Conservation (phyloP, 2,113 vertebrate genomes). For the Cyprinodon variegatus region DNA sequence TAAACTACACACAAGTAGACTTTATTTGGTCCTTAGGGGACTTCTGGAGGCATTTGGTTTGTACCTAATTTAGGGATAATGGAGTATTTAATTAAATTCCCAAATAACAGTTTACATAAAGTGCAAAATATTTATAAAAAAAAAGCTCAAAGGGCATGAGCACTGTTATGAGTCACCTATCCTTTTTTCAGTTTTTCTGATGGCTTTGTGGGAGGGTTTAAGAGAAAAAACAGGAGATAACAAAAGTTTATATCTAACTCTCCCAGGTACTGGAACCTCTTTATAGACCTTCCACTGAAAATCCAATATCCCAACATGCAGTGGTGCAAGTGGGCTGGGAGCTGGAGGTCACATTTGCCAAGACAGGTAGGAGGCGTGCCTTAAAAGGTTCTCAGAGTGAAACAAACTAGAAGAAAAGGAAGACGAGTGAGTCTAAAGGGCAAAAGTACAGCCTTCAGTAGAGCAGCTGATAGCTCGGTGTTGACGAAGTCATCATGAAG, state of each 20-base stretch:
- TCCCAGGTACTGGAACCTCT: slow-evolving; percentile 19
- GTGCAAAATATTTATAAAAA: background rate
- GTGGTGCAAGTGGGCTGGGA: slow-evolving; percentile 75
- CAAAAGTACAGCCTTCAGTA: slow-evolving; percentile 23
- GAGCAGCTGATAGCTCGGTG: background rate
- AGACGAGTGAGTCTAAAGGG: slow-evolving; percentile 58
- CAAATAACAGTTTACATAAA: no score
- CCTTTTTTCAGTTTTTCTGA: background rate
- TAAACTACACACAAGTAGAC: background rate
- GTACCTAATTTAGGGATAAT: background rate
- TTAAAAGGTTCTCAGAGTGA: slow-evolving; percentile 31
- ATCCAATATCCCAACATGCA: slow-evolving; percentile 84
- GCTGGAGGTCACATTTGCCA: slow-evolving; percentile 69
- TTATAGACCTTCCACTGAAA: slow-evolving; percentile 50
- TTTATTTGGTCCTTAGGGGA: background rate
- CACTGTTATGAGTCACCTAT: background rate
- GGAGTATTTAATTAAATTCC: background rate
- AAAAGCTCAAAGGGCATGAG: background rate
- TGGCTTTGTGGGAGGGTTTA: background rate
- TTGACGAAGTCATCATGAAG: slow-evolving; percentile 12
- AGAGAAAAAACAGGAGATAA: background rate
- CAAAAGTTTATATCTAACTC: slow-evolving; percentile 8
- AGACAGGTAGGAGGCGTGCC: slow-evolving; percentile 76
- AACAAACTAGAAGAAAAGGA: slow-evolving; percentile 6
- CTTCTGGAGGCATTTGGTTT: background rate